Evolutionary conservation across 92 coral and sea anemone genomes (phyloP), one percentile per base, ranked within the genome.

Genomic region (Desmophyllum pertusum): DNA sequence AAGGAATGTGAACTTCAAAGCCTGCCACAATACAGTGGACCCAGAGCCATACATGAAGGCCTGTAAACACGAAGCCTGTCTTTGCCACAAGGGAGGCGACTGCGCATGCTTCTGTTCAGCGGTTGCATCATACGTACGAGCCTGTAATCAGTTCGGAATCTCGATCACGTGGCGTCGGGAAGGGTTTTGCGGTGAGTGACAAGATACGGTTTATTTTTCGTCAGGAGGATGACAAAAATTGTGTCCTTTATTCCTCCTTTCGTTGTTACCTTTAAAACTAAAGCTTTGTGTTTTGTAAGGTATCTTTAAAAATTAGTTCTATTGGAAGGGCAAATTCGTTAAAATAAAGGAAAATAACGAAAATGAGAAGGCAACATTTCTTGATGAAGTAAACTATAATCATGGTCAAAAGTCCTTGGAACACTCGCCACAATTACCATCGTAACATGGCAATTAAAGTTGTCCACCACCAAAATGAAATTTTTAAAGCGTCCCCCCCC

Each of bases 101-200:
- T 96, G 99, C 69, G 95, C 93, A 19, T 94, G 98, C 76, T 96
- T 94, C 79, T 96, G 99, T 83, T 87, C 99, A 63, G 97, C 98
- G 36, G 90, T 96, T 8, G 96, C 99, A 15, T 92, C 99, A 6
- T 96, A 96, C 73, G 99, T 96, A 2, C 89, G 99, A 25, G 99
- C 95, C 66, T 96, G 99, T 73, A 96, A 96, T 67, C 93, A 95
- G 21, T 76, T 77, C 37, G 99, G 99, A 33, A 91, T 96, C 33
- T 92, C 97, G 11, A 92, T 96, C 80, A 77, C 88, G 14, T 96
- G 99, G 99, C 91, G 99, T 83, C 87, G 98, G 70, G 99, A 96
- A 81, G 99, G 99, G 33, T 94, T 94, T 91, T 96, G 99, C 67
- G 98, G 99, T 96, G 78, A 77, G 98, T 85, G 14, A 41, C 25